Base-by-base conservation (phyloP, 1,140 invertebrate genomes). In the Penaeus indicus region DNA sequence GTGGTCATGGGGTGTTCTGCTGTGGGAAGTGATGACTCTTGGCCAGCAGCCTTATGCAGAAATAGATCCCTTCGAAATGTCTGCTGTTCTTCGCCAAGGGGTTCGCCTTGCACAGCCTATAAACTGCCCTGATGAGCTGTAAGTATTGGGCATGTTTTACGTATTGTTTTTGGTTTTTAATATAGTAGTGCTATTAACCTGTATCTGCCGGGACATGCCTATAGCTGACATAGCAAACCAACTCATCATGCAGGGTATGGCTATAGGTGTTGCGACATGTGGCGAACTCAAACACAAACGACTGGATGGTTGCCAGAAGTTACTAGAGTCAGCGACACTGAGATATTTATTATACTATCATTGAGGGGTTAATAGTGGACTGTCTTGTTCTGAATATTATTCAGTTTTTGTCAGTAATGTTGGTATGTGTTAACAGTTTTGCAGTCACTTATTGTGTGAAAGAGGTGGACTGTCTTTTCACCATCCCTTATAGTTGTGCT, bases 101-200 rank as follows among this genome's bases (percentile, higher is more conserved):
- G 98, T 97, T 92, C 94, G 98, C 90, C 95, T 98, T 27, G 95
- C 95, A 21, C 97, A 98, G 91, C 98, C 98, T 3, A 95, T 96
- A 91, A 98, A 97, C 92, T 99, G 98, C 93, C 98, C 98, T 1
- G 97, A 99, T 94, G 97, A 99, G 94, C 93, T 99, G 95, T 98
- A 72, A 89, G 88, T 89, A 64, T 75, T 83, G 18, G 18, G 47
- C 13, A 42, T 54, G 21, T 81, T 1, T 18, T 81, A 19, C 54
- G 16, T 22, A 18, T 54, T 5, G 19, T 42, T 21, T 1, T 21
- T 13, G 25, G 16, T 25, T 80, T 54, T 18, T 38, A 60, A 42
- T 54, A 5, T 0, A 25, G 16, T 67, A 18, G 25, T 62, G 61
- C 7, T 13, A 3, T 64, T 83, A 63, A 16, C 21, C 25, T 2